phyloP scores from a whole-genome alignment of 2,113 vertebrate genomes.

The Periophthalmodon schlosseri region DNA sequence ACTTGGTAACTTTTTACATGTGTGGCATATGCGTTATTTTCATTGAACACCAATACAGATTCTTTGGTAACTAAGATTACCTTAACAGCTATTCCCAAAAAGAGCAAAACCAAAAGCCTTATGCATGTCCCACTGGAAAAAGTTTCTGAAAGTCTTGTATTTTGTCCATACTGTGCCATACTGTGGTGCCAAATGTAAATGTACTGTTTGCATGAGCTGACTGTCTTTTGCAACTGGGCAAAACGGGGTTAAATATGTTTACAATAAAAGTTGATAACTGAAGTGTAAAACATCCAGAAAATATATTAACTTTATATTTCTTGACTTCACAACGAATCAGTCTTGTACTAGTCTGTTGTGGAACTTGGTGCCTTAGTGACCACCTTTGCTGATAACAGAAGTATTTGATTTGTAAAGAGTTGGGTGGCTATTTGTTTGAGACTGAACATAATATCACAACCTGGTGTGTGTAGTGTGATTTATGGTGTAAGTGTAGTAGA shows the following conservation, averaged over 20 bases:
- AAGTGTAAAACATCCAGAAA: not conserved
- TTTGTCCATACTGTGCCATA: not conserved
- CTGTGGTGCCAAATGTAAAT: slow-evolving; percentile 30
- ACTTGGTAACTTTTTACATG: not conserved
- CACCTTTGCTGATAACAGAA: not conserved
- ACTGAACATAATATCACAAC: not conserved
- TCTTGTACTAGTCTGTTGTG: not conserved
- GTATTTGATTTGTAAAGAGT: slow-evolving; percentile 5
- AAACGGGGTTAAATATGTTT: not conserved
- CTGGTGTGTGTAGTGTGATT: not conserved
- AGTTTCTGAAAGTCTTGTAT: not conserved
- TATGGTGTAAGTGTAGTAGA: slow-evolving; percentile 3
- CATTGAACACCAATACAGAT: not conserved
- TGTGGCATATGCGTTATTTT: not conserved
- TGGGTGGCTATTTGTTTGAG: not conserved
- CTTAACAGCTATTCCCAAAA: not conserved
- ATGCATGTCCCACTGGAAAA: not conserved
- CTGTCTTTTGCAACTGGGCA: slow-evolving; percentile 56
- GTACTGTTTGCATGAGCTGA: slow-evolving; percentile 41
- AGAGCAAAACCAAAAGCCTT: not conserved
- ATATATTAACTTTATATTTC: not conserved
- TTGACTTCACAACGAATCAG: not conserved
- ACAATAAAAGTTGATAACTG: not conserved
- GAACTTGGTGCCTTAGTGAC: not conserved
- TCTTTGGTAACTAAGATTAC: not conserved